phyloP scores from a whole-genome alignment of 2,797 vertebrate species.

The Glyptemys insculpta region DNA sequence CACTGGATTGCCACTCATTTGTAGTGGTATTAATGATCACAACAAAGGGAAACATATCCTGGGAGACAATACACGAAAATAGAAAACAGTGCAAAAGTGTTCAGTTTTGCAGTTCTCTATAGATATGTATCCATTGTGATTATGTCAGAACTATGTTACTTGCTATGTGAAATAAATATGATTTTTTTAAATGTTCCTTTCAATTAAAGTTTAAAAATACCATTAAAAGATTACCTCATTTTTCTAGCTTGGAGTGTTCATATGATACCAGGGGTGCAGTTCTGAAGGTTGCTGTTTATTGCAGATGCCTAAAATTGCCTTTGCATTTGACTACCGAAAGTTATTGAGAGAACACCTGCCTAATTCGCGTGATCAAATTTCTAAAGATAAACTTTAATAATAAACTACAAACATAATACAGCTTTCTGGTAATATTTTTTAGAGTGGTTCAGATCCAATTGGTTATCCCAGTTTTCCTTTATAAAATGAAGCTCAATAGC shows the following conservation, averaged over 20 bases:
- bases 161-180: neutral
- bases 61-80: neutral
- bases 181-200: neutral
- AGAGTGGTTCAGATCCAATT: neutral
- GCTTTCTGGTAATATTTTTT: neutral
- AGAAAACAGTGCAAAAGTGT: neutral
- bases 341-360: neutral
- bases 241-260: neutral
- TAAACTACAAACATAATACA: neutral
- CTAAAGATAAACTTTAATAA: neutral
- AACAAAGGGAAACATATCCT: slow-evolving; percentile 10
- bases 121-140: neutral
- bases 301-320: neutral
- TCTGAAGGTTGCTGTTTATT: neutral
- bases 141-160: slow-evolving; percentile 12
- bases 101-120: neutral
- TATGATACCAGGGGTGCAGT: neutral
- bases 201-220: slow-evolving; percentile 24
- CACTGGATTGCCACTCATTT: neutral
- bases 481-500: neutral
- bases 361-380: neutral
- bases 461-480: neutral
- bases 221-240: slow-evolving; percentile 31
- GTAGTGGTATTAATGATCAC: neutral
- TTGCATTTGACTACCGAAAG: neutral